Base-by-base conservation (phyloP, 2,888 invertebrate species). In the Dinocampus coccinellae region DNA sequence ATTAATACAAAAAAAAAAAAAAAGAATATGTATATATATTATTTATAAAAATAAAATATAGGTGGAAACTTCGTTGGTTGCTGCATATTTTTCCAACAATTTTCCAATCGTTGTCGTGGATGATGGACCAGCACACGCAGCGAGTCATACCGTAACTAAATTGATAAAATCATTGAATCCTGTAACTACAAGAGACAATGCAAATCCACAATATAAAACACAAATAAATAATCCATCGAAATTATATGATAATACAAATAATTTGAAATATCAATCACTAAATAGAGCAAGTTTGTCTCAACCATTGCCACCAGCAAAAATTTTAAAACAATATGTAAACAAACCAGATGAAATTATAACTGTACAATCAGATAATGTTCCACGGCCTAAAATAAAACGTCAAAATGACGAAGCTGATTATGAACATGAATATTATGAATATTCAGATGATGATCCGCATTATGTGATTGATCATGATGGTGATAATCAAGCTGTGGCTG, bases 381-480 rank as follows among this genome's bases (percentile, higher is more conserved):
- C 26, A 22, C n/a, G 42, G 3, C 26, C 42, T 29, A 63, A 63
- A 63, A 24, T 63, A 42, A 42, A 42, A 63, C 63, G 63, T 10
- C 63, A 63, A 26, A 7, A 47, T 9, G 26, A 42, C 13, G 16
- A 33, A 16, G 63, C 9, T 22, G 42, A 42, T 11, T 63, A 47
- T 29, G 47, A 29, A 6, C 47, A 26, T 9, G 61, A 39, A 11
- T 61, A 10, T 1, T 26, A 62, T 42, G 39, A 42, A 47, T 22
- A 34, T 60, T 16, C 10, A 1, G 47, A 42, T 24, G 42, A 29
- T 16, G 33, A 10, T 52, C 11, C 47, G 20, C 9, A 24, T 26
- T 26, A 64, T 10, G 65, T 73, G 1, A 69, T 53, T 24, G 55
- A 52, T 13, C 62, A 76, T 36, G 57, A 61, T 22, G 70, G 63